phyloP scores from a whole-genome alignment of 2,888 invertebrate species.

The Rhorus exstirpatorius region DNA sequence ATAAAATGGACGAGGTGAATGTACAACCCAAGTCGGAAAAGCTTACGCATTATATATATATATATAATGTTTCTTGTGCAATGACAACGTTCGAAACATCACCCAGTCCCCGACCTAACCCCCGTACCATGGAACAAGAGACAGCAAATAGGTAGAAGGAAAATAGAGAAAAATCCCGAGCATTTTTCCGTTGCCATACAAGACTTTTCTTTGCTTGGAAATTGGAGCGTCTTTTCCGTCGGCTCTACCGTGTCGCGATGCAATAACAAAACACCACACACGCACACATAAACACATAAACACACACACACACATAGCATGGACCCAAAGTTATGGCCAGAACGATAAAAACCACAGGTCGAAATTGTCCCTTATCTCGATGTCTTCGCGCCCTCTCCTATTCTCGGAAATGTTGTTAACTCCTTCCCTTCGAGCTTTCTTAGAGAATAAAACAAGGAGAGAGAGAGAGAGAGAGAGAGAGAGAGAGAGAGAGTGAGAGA shows the following conservation, averaged over 20 bases:
- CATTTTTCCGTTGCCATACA: slow-evolving; percentile 20
- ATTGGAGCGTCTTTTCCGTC: slow-evolving; percentile 43
- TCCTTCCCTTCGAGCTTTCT: neutral
- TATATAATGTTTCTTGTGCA: slow-evolving; percentile 30
- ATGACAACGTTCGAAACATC: slow-evolving; percentile 25
- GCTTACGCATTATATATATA: neutral
- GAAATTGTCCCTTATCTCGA: slow-evolving; percentile 54
- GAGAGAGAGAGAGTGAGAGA: too few relatives aligned
- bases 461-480: too few relatives aligned
- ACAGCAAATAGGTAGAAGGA: neutral
- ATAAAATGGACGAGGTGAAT: slow-evolving; percentile 51
- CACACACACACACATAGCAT: neutral
- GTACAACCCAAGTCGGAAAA: slow-evolving; percentile 4
- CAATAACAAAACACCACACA: slow-evolving; percentile 33
- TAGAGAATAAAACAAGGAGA: neutral
- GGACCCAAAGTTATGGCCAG: slow-evolving; percentile 24
- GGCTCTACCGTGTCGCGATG: slow-evolving; percentile 31
- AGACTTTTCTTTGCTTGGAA: slow-evolving; percentile 36
- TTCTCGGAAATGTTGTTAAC: slow-evolving; percentile 13
- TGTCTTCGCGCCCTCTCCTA: slow-evolving; percentile 1
- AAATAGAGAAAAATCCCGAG: neutral
- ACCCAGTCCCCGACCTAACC: neutral
- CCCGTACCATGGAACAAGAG: neutral
- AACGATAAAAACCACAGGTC: slow-evolving; percentile 61
- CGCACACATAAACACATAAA: neutral